Conservation (phyloP, 2,113 vertebrate species). For the Neoarius graeffei region DNA sequence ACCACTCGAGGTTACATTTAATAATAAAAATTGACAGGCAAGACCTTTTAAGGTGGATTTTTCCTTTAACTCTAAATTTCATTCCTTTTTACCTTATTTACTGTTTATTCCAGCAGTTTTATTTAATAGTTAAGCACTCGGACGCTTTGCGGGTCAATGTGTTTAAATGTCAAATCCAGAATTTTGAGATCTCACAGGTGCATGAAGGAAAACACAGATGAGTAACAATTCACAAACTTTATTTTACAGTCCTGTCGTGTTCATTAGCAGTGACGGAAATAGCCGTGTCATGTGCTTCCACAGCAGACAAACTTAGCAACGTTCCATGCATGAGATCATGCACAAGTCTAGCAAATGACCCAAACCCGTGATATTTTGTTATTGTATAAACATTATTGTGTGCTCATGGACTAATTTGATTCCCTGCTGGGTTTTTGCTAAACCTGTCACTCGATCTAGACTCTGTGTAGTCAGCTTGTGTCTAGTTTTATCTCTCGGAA, state of each 20-base stretch:
- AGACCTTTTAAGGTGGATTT: background rate
- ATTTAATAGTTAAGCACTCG: background rate
- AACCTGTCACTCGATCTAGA: background rate
- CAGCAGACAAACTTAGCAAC: background rate
- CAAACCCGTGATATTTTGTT: background rate
- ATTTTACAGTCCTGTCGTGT: background rate
- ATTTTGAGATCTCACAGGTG: background rate
- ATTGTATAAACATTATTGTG: slow-evolving; percentile 8
- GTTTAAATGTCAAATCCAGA: background rate
- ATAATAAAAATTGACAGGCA: background rate
- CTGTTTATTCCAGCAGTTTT: background rate
- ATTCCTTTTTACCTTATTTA: background rate
- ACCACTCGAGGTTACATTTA: background rate
- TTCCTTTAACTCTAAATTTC: background rate
- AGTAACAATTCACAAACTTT: background rate
- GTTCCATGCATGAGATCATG: background rate
- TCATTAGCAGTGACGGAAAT: background rate
- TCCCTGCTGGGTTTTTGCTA: background rate
- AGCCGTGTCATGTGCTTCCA: background rate
- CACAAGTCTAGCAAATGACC: background rate
- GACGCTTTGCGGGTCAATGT: background rate
- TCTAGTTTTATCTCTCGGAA: slow-evolving; percentile 25
- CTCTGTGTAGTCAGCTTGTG: background rate
- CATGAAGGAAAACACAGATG: background rate
- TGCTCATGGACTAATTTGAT: background rate